Base-by-base conservation (phyloP, 2,113 vertebrate genomes). In the Sapayoa aenigma region DNA sequence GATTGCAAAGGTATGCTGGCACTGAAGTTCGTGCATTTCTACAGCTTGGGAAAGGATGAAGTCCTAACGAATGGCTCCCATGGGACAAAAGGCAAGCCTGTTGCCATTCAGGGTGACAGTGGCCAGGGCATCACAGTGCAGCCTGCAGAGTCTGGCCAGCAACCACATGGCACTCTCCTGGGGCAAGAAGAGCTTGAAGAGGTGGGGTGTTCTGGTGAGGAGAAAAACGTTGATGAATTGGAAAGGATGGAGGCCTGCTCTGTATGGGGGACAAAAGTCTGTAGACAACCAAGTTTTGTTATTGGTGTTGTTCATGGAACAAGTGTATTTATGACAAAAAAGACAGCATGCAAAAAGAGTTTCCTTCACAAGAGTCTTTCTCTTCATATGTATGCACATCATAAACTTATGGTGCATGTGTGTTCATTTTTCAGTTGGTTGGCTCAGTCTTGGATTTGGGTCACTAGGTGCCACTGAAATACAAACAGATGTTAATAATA, bases 101-200 rank as follows among this genome's bases (percentile, higher is more conserved):
- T 0, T 0, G 46, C 50, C 46, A 9, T 90, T 53, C 0, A 1
- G 23, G 46, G 30, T 0, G 0, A 46, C 65, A 35, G 59, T 27
- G 52, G 20, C 22, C 47, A 14, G 0, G 0, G n/a, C 66, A 47
- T 44, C 0, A 0, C 0, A 2, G 81, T 20, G 68, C 47, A 27
- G 31, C 35, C 21, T 8, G 14, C 1, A 2, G 33, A 28, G 42
- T 85, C 56, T 39, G 27, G 44, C 52, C 83, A 62, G 50, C 8
- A 37, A 37, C 37, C 4, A 2, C 5, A 2, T 3, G 3, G 79
- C 63, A 37, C n/a, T 63, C 58, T 20, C 37, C 2, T 1, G 5
- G 39, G 6, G 0, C 41, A 75, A 39, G 56, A 62, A 37, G 17
- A 41, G 13, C 44, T 72, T 74, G 27, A 30, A 37, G 37, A 39